phyloP scores from a whole-genome alignment of 1,140 invertebrate genomes.

The Rhizoglyphus robini region DNA sequence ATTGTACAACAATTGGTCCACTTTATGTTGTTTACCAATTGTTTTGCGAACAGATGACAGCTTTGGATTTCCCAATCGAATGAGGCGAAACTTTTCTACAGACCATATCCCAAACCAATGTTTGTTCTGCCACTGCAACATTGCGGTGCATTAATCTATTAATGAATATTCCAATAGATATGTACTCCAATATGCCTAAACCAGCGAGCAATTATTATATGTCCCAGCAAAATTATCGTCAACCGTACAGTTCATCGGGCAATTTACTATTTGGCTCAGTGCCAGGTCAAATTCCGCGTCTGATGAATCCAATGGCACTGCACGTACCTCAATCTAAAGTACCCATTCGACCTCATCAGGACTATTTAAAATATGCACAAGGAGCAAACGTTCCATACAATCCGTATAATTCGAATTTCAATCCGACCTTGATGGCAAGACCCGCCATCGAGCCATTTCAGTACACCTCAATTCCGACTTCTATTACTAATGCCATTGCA shows the following conservation, averaged over 20 bases:
- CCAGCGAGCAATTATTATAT: background rate
- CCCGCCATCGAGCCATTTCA: background rate
- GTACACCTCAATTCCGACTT: background rate
- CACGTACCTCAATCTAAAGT: background rate
- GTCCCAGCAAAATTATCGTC: background rate
- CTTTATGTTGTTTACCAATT: background rate
- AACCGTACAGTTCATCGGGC: slow-evolving; percentile 2
- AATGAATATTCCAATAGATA: background rate
- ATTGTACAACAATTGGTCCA: background rate
- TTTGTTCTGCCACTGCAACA: background rate
- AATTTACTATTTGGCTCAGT: background rate
- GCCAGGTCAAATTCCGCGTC: background rate
- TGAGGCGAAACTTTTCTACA: background rate
- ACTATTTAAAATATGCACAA: background rate
- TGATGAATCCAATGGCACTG: background rate
- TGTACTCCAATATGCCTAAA: background rate
- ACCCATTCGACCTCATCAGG: background rate
- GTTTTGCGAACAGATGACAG: background rate
- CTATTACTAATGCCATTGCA: slow-evolving; percentile 1
- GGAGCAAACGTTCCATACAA: background rate
- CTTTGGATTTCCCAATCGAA: background rate
- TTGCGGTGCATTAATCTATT: background rate
- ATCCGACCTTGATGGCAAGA: slow-evolving; percentile 5
- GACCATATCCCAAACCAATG: background rate
- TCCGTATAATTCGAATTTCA: background rate